Base-by-base conservation (phyloP, 1,140 invertebrate species). In the Centruroides vittatus region DNA sequence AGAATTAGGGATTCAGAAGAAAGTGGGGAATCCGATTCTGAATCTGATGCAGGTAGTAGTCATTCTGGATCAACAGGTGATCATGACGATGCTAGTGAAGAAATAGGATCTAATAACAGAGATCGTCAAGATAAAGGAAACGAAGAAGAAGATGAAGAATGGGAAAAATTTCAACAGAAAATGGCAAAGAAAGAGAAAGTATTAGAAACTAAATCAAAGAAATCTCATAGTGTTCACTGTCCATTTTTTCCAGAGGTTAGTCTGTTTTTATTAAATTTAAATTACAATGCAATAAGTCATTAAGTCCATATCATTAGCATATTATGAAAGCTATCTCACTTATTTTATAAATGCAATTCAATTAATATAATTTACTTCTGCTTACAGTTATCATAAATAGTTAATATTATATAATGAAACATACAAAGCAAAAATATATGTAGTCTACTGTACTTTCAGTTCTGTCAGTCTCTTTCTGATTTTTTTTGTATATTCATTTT, bases 201-300 rank as follows among this genome's bases (percentile, higher is more conserved):
- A 48, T 75, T 98, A 23, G 93, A 98, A 75, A 90, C 92, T 12
- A 88, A 92, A 70, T 93, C 89, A 55, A 93, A 94, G 78, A 78
- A 86, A 66, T 98, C 95, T 8, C 96, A 98, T 73, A 82, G 82
- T 61, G 94, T 98, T 23, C 95, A 98, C 74, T 94, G 92, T 78
- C 96, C 96, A 0, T 87, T 86, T 70, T 99, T 89, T 75, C 92
- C 96, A 7, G 84, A 89, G 69, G 83, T 86, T 70, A 72, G 73
- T 71, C 11, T 36, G 23, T 23, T 23, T 23, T 23, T 23, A 23
- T 23, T 23, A 23, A 23, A 23, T 23, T 23, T 23, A 23, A 23
- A 23, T 23, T 23, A 23, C 23, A 23, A 23, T 23, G 23, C 23
- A 23, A 23, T 23, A 23, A 23, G 23, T 23, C 23, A 23, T 23